Conservation (phyloP, 1,140 invertebrate species). For the Trichomalopsis sarcophagae region DNA sequence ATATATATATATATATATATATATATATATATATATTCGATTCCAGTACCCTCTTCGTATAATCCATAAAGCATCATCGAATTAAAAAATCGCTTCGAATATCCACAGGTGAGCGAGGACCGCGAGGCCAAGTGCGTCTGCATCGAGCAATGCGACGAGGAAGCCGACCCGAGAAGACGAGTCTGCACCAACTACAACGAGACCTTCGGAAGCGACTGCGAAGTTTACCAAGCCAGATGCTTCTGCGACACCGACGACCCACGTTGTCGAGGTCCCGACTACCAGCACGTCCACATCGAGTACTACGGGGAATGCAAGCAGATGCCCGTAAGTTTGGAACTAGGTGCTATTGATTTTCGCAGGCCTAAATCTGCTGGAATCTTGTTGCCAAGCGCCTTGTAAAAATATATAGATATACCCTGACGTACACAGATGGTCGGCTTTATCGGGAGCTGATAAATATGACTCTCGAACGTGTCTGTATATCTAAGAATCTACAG, state of each 20-base stretch:
- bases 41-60: background rate
- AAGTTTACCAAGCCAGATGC: conserved; percentile 92
- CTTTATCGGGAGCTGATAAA: no score
- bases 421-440: no score
- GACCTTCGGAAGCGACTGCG: conserved; percentile 94
- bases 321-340: conserved; percentile 79
- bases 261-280: conserved; percentile 84
- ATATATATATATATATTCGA: no score
- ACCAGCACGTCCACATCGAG: conserved; percentile 93
- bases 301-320: conserved; percentile 91
- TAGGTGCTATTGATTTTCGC: background rate
- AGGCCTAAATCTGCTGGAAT: no score
- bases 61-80: background rate
- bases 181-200: conserved; percentile 96
- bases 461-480: no score
- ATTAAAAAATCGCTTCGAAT: conserved; percentile 21
- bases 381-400: no score
- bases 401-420: no score
- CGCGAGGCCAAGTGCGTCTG: conserved; percentile 90
- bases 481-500: no score
- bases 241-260: conserved; percentile 85
- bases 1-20: no score
- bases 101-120: conserved; percentile 74
- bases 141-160: conserved; percentile 87
- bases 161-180: conserved; percentile 85